Conservation (phyloP, 2,113 vertebrate species). For the Dendropsophus ebraccatus region DNA sequence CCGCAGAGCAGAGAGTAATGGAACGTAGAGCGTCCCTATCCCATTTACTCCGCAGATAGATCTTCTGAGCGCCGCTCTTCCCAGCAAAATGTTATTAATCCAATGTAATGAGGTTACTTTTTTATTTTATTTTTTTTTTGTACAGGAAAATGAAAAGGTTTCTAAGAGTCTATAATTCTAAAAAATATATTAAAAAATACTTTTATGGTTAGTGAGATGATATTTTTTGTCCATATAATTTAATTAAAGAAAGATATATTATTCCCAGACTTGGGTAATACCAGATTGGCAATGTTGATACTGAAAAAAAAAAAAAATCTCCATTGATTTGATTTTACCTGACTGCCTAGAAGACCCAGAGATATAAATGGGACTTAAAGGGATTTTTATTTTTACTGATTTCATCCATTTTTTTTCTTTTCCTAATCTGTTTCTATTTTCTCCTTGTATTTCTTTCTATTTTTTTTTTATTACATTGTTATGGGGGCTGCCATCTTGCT, state of each 20-base stretch:
- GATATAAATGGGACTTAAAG: too few species aligned
- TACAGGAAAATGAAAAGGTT: constrained; percentile 20
- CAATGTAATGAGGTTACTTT: constrained; percentile 31
- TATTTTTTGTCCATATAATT: background rate
- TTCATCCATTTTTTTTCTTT: too few species aligned
- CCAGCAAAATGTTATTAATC: constrained; percentile 30
- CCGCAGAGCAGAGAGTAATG: too few species aligned
- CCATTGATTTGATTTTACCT: background rate
- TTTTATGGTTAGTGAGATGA: background rate
- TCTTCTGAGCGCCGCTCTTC: constrained; percentile 5
- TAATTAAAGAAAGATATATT: background rate
- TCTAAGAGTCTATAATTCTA: background rate
- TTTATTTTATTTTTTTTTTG: background rate
- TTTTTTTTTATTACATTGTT: too few species aligned
- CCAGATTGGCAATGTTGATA: background rate
- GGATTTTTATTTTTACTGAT: too few species aligned
- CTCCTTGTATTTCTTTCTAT: too few species aligned
- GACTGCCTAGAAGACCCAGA: background rate
- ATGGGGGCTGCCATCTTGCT: too few species aligned
- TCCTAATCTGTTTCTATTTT: too few species aligned
- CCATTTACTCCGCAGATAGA: constrained; percentile 18
- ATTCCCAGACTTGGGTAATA: too few species aligned
- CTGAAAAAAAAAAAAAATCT: background rate
- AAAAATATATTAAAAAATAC: background rate
- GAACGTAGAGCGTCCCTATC: too few species aligned